Percentiles rank a stretch among this genome's conserved stretches.
Evolutionary conservation across 2,888 invertebrate species (phyloP).

Genomic region (Lochmaea crataegi): DNA sequence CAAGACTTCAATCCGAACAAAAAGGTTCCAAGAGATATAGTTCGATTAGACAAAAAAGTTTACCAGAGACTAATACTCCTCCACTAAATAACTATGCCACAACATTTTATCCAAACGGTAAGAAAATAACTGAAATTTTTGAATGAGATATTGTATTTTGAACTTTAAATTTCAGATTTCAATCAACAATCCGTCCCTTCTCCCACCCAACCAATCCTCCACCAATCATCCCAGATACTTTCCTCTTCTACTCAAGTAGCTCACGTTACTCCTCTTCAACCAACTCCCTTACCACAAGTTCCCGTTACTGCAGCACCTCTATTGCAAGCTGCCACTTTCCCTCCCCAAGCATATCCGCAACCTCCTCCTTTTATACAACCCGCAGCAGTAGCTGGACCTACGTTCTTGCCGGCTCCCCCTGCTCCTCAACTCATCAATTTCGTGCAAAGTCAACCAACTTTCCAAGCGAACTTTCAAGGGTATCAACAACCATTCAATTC

Average conservation of each 20-base stretch:
- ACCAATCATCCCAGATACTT: conserved; percentile 48
- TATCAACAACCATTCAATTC: conserved; percentile 62
- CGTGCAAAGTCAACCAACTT: conserved; percentile 60
- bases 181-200: conserved; percentile 52
- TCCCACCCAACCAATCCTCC: conserved; percentile 47
- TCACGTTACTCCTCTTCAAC: conserved; percentile 48
- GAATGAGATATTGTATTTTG: conserved; percentile 32
- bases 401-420: conserved; percentile 53
- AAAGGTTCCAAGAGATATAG: conserved; percentile 72
- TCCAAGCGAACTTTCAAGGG: conserved; percentile 57
- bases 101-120: conserved; percentile 59
- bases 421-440: conserved; percentile 61
- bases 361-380: conserved; percentile 57
- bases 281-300: conserved; percentile 50
- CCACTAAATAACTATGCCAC: conserved; percentile 48
- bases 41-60: conserved; percentile 68
- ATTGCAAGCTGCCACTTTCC: conserved; percentile 45
- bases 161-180: conserved; percentile 51
- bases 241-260: conserved; percentile 47
- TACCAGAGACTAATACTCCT: conserved; percentile 67
- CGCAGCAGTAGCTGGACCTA: conserved; percentile 48
- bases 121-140: conserved; percentile 26
- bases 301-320: conserved; percentile 55
- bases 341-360: conserved; percentile 58
- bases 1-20: conserved; percentile 60